Percentiles rank a stretch among this genome's conserved stretches.
These are phyloP conservation scores for Chiroxiphia lanceolata DNA, from an alignment of 2,797 vertebrate genomes.

Conservation along the genomic window DNA sequence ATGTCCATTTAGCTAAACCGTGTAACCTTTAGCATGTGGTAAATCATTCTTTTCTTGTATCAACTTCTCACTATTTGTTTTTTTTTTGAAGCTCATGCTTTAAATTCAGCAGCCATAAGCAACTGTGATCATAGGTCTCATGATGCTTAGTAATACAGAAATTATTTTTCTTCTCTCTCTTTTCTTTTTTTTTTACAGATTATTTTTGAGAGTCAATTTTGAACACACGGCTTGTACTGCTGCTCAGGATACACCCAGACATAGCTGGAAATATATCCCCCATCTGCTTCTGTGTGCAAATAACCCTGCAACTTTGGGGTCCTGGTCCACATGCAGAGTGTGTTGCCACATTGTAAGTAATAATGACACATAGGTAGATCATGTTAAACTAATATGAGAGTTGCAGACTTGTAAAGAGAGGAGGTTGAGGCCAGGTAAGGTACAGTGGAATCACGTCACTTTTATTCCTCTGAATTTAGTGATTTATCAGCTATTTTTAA, in stretches of 20 bases:
- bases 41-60: background rate
- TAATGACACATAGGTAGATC: background rate
- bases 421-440: background rate
- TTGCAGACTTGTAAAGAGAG: background rate
- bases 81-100: background rate
- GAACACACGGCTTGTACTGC: background rate
- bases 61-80: background rate
- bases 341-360: background rate
- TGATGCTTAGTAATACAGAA: background rate
- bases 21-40: background rate
- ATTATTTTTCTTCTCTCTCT: background rate
- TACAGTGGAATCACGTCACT: background rate
- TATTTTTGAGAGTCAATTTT: slow-evolving; percentile 61
- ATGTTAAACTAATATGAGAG: background rate
- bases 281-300: background rate
- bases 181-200: background rate
- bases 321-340: background rate
- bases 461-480: background rate
- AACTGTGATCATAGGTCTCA: background rate
- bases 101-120: background rate
- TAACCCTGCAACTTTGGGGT: background rate
- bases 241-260: background rate
- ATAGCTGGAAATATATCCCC: background rate
- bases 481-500: background rate
- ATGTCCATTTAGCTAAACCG: background rate